Percentiles rank a stretch among this genome's conserved stretches.
phyloP scores from a whole-genome alignment of 2,113 vertebrate species.

The Chloroceryle aenea region DNA sequence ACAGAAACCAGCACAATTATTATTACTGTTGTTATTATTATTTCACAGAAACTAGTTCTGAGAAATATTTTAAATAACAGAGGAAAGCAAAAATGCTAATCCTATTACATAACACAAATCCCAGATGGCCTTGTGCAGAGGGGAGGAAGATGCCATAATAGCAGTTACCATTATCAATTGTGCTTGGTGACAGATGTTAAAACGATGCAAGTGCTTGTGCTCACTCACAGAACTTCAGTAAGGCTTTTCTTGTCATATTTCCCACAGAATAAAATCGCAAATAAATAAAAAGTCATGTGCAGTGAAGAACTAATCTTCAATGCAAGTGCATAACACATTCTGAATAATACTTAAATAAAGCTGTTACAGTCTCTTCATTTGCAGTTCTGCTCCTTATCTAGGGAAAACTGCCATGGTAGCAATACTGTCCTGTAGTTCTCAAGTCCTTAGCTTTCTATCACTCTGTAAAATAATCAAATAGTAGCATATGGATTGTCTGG shows the following conservation, averaged over 20 bases:
- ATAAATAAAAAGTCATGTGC: conserved; percentile 14
- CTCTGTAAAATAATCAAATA: background rate
- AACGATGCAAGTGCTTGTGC: conserved; percentile 9
- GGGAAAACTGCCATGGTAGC: conserved; percentile 6
- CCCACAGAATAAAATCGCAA: background rate
- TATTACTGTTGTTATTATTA: conserved; percentile 54
- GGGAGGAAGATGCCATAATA: conserved; percentile 64
- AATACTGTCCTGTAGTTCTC: background rate
- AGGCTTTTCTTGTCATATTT: conserved; percentile 24
- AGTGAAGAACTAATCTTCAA: background rate
- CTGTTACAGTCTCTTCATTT: conserved; percentile 2
- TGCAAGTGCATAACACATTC: conserved; percentile 23
- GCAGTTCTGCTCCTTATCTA: background rate
- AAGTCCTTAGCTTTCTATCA: background rate
- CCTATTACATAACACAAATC: conserved; percentile 71
- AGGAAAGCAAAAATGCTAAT: conserved; percentile 73
- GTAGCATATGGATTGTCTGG: too few species aligned
- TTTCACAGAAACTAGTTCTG: conserved; percentile 70
- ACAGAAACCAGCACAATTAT: conserved; percentile 69
- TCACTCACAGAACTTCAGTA: conserved; percentile 42
- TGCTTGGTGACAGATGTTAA: conserved; percentile 67
- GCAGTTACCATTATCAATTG: conserved; percentile 64
- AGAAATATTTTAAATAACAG: conserved; percentile 76
- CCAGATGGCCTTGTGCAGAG: conserved; percentile 74
- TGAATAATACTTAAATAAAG: conserved; percentile 28